These are phyloP conservation scores for Siniperca knerii DNA, from an alignment of 2,113 vertebrate species.

Conservation along the genomic window DNA sequence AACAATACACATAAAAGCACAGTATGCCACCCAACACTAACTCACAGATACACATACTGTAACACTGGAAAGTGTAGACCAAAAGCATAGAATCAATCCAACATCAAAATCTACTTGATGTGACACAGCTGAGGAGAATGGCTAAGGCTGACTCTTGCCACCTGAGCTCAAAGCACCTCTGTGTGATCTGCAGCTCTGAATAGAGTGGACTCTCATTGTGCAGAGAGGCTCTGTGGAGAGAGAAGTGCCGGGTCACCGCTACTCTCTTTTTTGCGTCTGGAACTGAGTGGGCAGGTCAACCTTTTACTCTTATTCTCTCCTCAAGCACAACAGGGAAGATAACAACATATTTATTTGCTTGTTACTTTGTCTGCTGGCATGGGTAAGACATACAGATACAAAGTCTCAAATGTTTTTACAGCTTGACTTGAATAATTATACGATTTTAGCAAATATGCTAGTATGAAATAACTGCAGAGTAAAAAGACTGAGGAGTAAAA, in stretches of 20 bases:
- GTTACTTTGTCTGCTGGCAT: constrained; percentile 8
- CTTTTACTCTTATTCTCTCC: constrained; percentile 39
- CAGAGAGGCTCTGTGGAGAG: constrained; percentile 21
- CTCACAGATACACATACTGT: constrained; percentile 9
- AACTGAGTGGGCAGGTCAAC: constrained; percentile 66
- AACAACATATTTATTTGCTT: neutral
- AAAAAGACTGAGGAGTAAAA: neutral
- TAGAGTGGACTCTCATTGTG: constrained; percentile 39
- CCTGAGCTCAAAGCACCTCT: constrained; percentile 47
- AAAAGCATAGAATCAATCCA: constrained; percentile 3
- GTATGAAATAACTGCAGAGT: neutral
- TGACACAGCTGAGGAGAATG: constrained; percentile 18
- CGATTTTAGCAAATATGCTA: neutral
- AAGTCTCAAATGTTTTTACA: neutral
- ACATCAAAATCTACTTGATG: constrained; percentile 24
- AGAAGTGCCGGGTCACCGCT: constrained; percentile 57
- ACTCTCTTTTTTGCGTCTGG: constrained; percentile 64
- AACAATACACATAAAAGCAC: neutral
- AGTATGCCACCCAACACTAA: neutral
- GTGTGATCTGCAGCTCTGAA: constrained; percentile 61
- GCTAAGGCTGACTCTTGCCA: neutral
- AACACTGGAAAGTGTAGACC: neutral
- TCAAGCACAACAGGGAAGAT: neutral
- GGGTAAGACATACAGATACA: neutral
- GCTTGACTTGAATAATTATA: neutral